These are phyloP conservation scores for Danionella cerebrum DNA, from an alignment of 2,113 vertebrate genomes.

Conservation along the genomic window DNA sequence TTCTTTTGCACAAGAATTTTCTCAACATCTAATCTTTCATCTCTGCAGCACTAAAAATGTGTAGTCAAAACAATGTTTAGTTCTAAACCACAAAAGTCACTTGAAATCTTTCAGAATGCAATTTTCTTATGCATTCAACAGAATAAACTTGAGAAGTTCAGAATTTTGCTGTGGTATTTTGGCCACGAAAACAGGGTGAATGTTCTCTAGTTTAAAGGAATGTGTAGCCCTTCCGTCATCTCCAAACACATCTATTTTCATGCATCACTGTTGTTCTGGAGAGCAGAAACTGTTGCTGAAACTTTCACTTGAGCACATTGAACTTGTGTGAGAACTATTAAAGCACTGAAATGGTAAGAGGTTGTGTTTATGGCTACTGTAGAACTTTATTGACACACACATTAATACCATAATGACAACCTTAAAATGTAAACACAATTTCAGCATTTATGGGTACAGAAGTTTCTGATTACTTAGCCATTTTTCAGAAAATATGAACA, in stretches of 20 bases:
- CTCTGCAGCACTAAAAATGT: neutral
- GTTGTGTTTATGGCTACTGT: neutral
- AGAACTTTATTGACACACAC: too few species aligned
- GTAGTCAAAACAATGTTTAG: neutral
- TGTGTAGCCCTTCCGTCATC: slow-evolving; percentile 9
- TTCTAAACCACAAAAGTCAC: neutral
- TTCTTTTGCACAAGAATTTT: slow-evolving; percentile 1
- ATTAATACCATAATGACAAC: too few species aligned
- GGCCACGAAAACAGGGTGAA: neutral
- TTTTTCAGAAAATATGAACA: too few species aligned
- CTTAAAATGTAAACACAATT: too few species aligned
- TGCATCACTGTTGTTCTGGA: slow-evolving; percentile 42
- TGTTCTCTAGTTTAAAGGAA: neutral
- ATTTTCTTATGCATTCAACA: neutral
- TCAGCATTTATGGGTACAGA: too few species aligned
- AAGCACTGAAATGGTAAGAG: slow-evolving; percentile 15
- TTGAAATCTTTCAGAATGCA: neutral
- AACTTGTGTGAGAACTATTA: slow-evolving; percentile 78
- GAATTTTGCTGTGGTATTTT: neutral
- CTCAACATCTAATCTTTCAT: neutral
- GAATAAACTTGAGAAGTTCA: neutral
- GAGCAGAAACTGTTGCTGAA: slow-evolving; percentile 36
- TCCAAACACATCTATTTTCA: neutral
- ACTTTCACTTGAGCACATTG: slow-evolving; percentile 79
- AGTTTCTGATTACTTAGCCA: too few species aligned